These are phyloP conservation scores for Sinelater perroti DNA, from an alignment of 2,888 invertebrate genomes.

Conservation along the genomic window DNA sequence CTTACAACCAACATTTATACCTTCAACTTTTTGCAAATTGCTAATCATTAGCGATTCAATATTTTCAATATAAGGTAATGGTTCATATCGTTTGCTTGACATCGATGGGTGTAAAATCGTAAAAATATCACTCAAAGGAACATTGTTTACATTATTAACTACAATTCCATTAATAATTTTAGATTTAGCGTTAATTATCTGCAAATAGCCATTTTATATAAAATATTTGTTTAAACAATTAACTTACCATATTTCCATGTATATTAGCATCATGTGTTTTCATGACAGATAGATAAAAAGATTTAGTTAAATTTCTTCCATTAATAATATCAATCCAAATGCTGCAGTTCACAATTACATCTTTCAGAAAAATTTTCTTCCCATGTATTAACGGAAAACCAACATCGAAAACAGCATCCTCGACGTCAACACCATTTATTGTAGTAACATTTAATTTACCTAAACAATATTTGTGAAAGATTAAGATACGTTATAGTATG, in stretches of 20 bases:
- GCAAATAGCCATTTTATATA: too few relatives aligned
- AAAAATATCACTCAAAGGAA: conserved; percentile 47
- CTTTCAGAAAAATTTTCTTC: conserved; percentile 49
- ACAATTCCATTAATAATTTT: conserved; percentile 46
- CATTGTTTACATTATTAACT: conserved; percentile 52
- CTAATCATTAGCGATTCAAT: too few relatives aligned
- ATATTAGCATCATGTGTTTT: conserved; percentile 27
- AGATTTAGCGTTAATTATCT: conserved; percentile 45
- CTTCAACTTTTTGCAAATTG: too few relatives aligned
- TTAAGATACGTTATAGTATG: background rate
- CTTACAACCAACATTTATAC: too few relatives aligned
- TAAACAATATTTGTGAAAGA: conserved; percentile 31
- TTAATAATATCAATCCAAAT: conserved; percentile 39
- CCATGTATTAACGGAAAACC: conserved; percentile 49
- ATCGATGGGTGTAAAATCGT: conserved; percentile 37
- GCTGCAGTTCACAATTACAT: conserved; percentile 48
- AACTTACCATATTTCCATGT: conserved; percentile 36
- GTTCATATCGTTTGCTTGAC: background rate
- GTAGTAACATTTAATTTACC: conserved; percentile 46
- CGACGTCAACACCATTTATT: conserved; percentile 51
- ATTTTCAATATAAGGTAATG: background rate
- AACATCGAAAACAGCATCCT: conserved; percentile 53
- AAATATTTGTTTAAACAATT: conserved; percentile 27
- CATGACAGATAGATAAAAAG: conserved; percentile 31
- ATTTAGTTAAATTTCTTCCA: conserved; percentile 22